Evolutionary conservation across 2,888 invertebrate genomes (phyloP), one percentile per base, ranked within the genome.

Genomic region (Aethes cnicana): DNA sequence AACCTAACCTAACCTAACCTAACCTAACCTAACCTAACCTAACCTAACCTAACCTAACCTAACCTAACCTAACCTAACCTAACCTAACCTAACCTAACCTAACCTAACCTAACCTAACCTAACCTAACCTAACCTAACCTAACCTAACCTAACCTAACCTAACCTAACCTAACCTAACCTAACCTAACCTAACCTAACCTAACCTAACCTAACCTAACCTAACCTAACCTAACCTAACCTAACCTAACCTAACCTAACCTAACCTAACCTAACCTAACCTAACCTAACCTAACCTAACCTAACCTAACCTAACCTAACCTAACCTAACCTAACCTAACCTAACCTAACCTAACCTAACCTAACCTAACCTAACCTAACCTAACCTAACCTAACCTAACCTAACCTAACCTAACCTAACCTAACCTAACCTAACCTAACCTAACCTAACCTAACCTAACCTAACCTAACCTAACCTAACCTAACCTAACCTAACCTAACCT

Each of bases 11-110:
- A n/a, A n/a, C n/a, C n/a, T n/a, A n/a, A n/a, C n/a, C n/a, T n/a
- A n/a, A n/a, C n/a, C n/a, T n/a, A n/a, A 28, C 28, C 28, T 28
- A 28, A 28, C 28, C 28, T 28, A 28, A 28, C 28, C 28, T 28
- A 28, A 28, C 28, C 28, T 28, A 28, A 28, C 28, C 28, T 28
- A 28, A 28, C 28, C 28, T 28, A 28, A 28, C 28, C 28, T 28
- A 28, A 28, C 28, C 28, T 28, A 28, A 28, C 28, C 28, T 28
- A 28, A 28, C 28, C 28, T 28, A 28, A 28, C 28, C 28, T 28
- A 28, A 28, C 28, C 28, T 28, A 28, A 28, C 28, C 28, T 28
- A 28, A 28, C 28, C 28, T 28, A 28, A 28, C 28, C 28, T 28
- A 28, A 28, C 28, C 28, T 28, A 28, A 28, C 28, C 28, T 28